Base-by-base conservation (phyloP, 2,113 vertebrate genomes). In the Danio rerio region DNA sequence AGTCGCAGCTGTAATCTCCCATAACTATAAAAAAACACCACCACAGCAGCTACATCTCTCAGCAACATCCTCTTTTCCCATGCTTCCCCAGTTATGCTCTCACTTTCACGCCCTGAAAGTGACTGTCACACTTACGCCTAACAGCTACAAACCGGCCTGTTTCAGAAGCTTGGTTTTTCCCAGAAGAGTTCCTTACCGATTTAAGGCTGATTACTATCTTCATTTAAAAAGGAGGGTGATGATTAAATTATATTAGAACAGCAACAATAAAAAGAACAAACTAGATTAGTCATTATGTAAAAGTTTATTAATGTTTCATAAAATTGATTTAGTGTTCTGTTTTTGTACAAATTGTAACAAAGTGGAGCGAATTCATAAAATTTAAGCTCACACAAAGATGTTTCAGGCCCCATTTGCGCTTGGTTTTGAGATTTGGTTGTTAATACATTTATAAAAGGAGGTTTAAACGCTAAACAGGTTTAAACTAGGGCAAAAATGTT, bases 11-110 rank as follows among this genome's bases (percentile, higher is more conserved):
- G 72, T 20, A 12, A 66, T 85, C 78, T 66, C 47, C 62, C 66
- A 42, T 80, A 72, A 3, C 31, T 56, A 18, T 66, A 71, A 47
- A 74, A 12, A 61, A 69, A 3, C 53, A 56, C 6, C 9, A 61
- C 42, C 58, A 21, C 45, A 16, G 62, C 18, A 71, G 49, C 69
- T 52, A n/a, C 42, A 68, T 55, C 86, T 83, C 83, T 85, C 83
- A 81, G 85, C 85, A 85, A 92, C 89, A 92, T 92, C 91, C 90
- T 88, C 91, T 93, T 93, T 93, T 89, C 88, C 90, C 87, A 52
- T 87, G 90, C 92, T 93, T 93, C 91, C 89, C 81, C 76, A 88
- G 86, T 90, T 89, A n/a, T 83, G 87, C 83, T 92, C 87, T 89
- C 91, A 92, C 92, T 92, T 92, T 93, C 92, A 91, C 91, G 91